A percentile compares a stretch with the other conserved stretches of the same genome.
Conservation (phyloP, 2,113 vertebrate genomes). For the Lates calcarifer region DNA sequence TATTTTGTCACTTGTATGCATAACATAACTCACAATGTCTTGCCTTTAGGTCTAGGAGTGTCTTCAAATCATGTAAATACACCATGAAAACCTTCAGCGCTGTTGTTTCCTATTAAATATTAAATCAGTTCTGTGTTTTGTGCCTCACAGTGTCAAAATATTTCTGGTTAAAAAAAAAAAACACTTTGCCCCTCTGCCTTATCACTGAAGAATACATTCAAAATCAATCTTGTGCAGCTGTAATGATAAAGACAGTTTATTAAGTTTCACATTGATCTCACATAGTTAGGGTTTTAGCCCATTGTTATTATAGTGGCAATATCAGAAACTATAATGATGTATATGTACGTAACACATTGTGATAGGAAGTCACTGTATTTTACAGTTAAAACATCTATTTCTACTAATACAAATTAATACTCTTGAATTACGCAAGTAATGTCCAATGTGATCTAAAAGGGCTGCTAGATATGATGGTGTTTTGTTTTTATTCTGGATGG, state of each 20-base stretch:
- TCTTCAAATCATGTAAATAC: conserved; percentile 65
- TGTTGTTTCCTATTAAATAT: conserved; percentile 60
- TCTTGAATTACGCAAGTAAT: no score
- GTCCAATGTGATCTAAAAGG: no score
- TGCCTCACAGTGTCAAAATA: conserved; percentile 23
- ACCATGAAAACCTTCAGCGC: conserved; percentile 49
- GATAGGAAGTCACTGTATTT: no score
- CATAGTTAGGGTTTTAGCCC: no score
- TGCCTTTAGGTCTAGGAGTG: conserved; percentile 55
- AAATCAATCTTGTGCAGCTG: not conserved
- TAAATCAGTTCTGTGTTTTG: conserved; percentile 34
- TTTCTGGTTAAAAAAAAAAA: conserved; percentile 1
- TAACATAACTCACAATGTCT: conserved; percentile 42
- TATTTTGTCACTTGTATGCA: conserved; percentile 56
- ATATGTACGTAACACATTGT: no score
- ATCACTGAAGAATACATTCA: not conserved
- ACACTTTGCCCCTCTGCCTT: not conserved
- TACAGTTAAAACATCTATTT: no score
- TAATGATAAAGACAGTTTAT: not conserved
- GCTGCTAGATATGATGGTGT: no score
- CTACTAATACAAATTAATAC: no score
- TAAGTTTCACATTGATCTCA: not conserved
- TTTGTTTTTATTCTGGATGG: no score
- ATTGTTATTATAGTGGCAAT: no score
- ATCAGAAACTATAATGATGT: no score